Conservation (phyloP, 2,888 invertebrate genomes). For the Leptopilina myrica region DNA sequence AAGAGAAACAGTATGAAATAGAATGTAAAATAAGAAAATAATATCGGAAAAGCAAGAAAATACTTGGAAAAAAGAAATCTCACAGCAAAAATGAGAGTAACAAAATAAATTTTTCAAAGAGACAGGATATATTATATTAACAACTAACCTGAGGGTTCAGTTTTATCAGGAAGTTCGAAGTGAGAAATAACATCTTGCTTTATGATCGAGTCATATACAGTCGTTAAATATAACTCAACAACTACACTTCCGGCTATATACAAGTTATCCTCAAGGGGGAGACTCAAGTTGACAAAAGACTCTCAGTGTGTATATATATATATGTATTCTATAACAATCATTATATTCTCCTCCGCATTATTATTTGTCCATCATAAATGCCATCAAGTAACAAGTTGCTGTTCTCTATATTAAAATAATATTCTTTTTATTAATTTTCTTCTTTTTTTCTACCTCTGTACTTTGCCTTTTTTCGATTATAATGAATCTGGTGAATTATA, state of each 20-base stretch:
- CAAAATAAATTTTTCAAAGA: background rate
- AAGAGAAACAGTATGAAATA: too few species aligned
- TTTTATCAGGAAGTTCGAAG: constrained; percentile 32
- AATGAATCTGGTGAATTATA: constrained; percentile 16
- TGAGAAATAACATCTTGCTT: constrained; percentile 42
- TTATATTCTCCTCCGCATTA: background rate
- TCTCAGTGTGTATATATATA: background rate
- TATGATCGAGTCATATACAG: constrained; percentile 39
- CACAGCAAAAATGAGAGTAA: too few species aligned
- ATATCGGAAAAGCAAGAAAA: too few species aligned
- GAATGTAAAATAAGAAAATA: too few species aligned
- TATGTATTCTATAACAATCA: constrained; percentile 1
- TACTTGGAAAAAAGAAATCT: too few species aligned
- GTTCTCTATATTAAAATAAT: background rate
- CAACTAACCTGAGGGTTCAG: background rate
- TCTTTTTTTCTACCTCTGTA: background rate
- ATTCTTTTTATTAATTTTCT: background rate
- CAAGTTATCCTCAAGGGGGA: background rate
- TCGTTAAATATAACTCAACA: constrained; percentile 48
- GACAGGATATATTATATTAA: background rate
- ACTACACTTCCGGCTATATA: constrained; percentile 40
- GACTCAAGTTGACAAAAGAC: background rate
- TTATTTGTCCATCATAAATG: constrained; percentile 3
- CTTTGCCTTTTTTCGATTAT: background rate
- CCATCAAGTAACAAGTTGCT: background rate